Evolutionary conservation across 2,888 invertebrate genomes (phyloP), one percentile per base, ranked within the genome.

Genomic region (Rhabditoides inermis): DNA sequence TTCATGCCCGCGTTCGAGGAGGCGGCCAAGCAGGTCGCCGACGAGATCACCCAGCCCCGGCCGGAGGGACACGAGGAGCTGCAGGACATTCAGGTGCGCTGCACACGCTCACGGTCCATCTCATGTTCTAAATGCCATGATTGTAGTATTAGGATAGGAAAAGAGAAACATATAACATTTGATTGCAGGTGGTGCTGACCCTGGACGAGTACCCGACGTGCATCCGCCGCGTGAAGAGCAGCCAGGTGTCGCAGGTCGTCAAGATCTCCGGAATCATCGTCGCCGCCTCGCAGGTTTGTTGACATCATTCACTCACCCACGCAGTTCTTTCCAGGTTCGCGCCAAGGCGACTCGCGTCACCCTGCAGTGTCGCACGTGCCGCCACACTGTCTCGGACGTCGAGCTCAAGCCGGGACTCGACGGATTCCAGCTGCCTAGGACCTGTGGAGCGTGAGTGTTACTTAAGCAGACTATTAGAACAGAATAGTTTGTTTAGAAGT

Each of bases 251-350:
- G 0, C 84, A 86, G 45, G 79, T 99, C 57, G 87, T 95, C 0
- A 94, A 92, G 82, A 86, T 98, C 56, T 88, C 90, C 45, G 98
- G 98, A 0, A 94, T 99, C 59, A 85, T 95, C 22, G 86, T 95
- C 51, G 86, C 91, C 47, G 90, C 92, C 0, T 88, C 92, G 0
- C 88, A 88, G 15, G 64, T 61, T 23, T 41, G 27, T 18, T 10
- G 37, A 45, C n/a, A n/a, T n/a, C n/a, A n/a, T n/a, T n/a, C n/a
- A n/a, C n/a, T n/a, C n/a, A n/a, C n/a, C n/a, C n/a, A n/a, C n/a
- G n/a, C n/a, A n/a, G 20, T 20, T 37, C 27, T 25, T 42, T 51
- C 25, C 28, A 61, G 60, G 88, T 98, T 56, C 87, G 87, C 78
- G 87, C 94, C 0, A 98, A 98, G 78, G 95, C 95, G 0, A 91